Evolutionary conservation across 2,888 invertebrate species (phyloP), one percentile per base, ranked within the genome.

Genomic region (Venusia cambrica): DNA sequence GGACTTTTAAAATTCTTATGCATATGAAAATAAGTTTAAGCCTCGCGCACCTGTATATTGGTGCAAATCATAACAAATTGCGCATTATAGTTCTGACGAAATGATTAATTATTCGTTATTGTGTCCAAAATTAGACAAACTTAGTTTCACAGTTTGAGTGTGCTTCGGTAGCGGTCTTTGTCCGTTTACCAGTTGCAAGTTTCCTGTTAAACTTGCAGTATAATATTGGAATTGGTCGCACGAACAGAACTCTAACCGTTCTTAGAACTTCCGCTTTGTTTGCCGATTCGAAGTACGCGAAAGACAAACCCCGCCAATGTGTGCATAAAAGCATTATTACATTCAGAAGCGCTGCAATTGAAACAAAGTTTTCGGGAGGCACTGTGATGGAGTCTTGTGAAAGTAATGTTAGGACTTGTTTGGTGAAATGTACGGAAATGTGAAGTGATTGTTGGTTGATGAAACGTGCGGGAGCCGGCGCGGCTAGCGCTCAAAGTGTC

Each of bases 401-500:
- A 18, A 5, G n/a, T n/a, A n/a, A 11, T 19, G 5, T 5, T 22
- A 3, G 2, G n/a, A 20, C 18, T 17, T 16, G 11, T 5, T 14
- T 5, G 6, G 19, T 44, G 16, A 41, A 34, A 45, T 52, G 51
- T 31, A 14, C 17, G 8, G 26, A 28, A 16, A 20, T 33, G 40
- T 43, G 34, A 38, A 42, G 44, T 36, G 34, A 37, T 36, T 4
- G 41, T 67, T 73, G 78, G 57, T 77, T 80, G 80, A 70, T 70
- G 81, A 72, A 73, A 85, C 83, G 84, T 72, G 73, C 69, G 75
- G 41, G 22, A 8, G 34, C 33, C 33, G 38, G 45, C 41, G 60
- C 59, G 64, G 67, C 68, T 62, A 68, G 64, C 61, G 60, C 51
- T 60, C 81, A 85, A 84, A 78, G 85, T 87, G 85, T 85, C 85